phyloP scores from a whole-genome alignment of 2,888 invertebrate species.

The Catocala nupta region DNA sequence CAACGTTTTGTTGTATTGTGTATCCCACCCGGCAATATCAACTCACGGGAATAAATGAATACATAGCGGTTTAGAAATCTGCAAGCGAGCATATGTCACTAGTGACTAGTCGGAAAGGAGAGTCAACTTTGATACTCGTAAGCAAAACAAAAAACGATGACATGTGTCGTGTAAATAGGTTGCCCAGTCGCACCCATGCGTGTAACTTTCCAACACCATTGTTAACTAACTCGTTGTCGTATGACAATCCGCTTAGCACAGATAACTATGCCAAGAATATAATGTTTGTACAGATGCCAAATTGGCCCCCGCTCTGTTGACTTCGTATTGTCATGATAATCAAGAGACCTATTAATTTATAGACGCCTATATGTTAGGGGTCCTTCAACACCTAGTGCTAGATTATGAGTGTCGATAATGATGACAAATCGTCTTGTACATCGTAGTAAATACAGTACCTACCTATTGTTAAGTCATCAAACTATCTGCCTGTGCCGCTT shows the following conservation, averaged over 20 bases:
- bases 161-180: not conserved
- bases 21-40: constrained; percentile 39
- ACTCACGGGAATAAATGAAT: constrained; percentile 36
- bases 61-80: constrained; percentile 41
- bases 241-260: constrained; percentile 47
- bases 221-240: constrained; percentile 37
- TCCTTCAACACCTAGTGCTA: not conserved
- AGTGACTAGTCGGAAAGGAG: not conserved
- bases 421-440: constrained; percentile 61
- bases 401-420: constrained; percentile 49
- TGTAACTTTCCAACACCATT: constrained; percentile 52
- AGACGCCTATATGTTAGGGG: not conserved
- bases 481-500: constrained; percentile 54
- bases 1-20: constrained; percentile 51
- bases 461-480: constrained; percentile 55
- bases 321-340: constrained; percentile 60
- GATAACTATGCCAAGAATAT: constrained; percentile 44
- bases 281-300: constrained; percentile 56
- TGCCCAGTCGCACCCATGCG: constrained; percentile 11
- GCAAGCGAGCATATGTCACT: constrained; percentile 10
- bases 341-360: constrained; percentile 30
- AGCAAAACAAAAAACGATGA: constrained; percentile 1
- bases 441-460: constrained; percentile 48
- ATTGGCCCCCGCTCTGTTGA: constrained; percentile 48
- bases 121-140: not conserved